Conservation (phyloP, 2,888 invertebrate genomes). For the Heliconius cydno region DNA sequence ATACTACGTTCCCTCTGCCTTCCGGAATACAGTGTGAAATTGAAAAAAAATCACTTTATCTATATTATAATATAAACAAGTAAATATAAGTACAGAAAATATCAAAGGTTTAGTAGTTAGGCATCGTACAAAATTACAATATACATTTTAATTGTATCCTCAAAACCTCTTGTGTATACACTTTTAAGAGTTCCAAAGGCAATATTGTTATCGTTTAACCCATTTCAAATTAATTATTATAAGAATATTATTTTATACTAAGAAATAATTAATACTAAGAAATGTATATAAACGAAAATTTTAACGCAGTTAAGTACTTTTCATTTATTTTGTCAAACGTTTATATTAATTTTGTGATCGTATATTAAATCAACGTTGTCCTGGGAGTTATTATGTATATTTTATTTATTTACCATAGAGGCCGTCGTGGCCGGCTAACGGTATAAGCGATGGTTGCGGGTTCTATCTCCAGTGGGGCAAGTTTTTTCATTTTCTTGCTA, state of each 20-base stretch:
- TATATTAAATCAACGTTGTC: background rate
- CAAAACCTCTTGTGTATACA: slow-evolving; percentile 1
- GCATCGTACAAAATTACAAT: background rate
- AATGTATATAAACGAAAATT: slow-evolving; percentile 11
- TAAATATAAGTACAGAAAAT: background rate
- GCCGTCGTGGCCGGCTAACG: too few relatives aligned
- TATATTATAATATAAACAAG: too few relatives aligned
- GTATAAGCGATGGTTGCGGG: too few relatives aligned
- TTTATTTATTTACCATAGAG: too few relatives aligned
- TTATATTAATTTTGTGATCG: slow-evolving; percentile 28
- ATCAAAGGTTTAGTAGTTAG: background rate
- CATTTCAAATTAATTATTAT: slow-evolving; percentile 10
- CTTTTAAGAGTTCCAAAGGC: background rate
- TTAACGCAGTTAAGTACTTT: slow-evolving; percentile 16
- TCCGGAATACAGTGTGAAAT: too few relatives aligned
- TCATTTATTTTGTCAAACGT: slow-evolving; percentile 23
- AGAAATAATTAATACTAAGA: slow-evolving; percentile 18
- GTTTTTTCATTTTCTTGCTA: too few relatives aligned
- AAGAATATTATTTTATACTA: slow-evolving; percentile 13
- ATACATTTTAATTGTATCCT: background rate
- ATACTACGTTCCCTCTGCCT: too few relatives aligned
- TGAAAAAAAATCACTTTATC: too few relatives aligned
- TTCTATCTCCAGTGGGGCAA: too few relatives aligned
- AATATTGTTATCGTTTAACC: background rate
- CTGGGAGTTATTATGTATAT: background rate